phyloP scores from a whole-genome alignment of 2,888 invertebrate species.

The Aspidiotus destructor region DNA sequence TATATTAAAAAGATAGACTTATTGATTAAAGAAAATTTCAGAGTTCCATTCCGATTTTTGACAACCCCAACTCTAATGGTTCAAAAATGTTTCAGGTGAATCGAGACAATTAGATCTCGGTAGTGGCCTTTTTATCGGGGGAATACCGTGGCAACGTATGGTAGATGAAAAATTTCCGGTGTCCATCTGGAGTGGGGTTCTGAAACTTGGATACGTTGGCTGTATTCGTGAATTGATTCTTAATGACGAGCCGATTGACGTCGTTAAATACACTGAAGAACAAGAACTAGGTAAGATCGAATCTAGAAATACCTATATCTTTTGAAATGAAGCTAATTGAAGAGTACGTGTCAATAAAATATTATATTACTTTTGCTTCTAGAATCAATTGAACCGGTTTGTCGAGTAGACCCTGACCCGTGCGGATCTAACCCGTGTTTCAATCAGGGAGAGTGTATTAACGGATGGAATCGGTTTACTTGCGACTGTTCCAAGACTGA shows the following conservation, averaged over 20 bases:
- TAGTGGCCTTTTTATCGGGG: conserved; percentile 80
- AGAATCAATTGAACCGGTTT: conserved; percentile 83
- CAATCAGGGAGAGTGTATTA: conserved; percentile 76
- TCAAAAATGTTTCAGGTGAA: conserved; percentile 51
- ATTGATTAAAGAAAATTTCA: no score
- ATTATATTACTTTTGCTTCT: conserved; percentile 37
- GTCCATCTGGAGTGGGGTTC: conserved; percentile 80
- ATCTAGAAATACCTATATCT: no score
- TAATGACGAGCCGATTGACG: conserved; percentile 78
- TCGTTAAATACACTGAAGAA: conserved; percentile 76
- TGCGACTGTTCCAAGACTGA: conserved; percentile 87
- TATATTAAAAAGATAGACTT: no score
- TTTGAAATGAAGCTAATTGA: neutral
- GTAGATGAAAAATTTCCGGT: conserved; percentile 51
- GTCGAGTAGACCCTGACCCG: conserved; percentile 70
- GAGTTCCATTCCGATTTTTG: no score
- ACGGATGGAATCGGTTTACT: conserved; percentile 90
- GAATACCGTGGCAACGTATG: conserved; percentile 46
- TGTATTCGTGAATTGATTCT: conserved; percentile 82
- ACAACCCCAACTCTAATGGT: no score
- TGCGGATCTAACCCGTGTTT: conserved; percentile 80
- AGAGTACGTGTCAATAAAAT: neutral
- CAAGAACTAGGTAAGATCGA: conserved; percentile 68
- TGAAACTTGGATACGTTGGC: conserved; percentile 86
- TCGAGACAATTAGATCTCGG: conserved; percentile 80